Evolutionary conservation across 1,140 invertebrate genomes (phyloP).

Genomic region (Procambarus virginalis): DNA sequence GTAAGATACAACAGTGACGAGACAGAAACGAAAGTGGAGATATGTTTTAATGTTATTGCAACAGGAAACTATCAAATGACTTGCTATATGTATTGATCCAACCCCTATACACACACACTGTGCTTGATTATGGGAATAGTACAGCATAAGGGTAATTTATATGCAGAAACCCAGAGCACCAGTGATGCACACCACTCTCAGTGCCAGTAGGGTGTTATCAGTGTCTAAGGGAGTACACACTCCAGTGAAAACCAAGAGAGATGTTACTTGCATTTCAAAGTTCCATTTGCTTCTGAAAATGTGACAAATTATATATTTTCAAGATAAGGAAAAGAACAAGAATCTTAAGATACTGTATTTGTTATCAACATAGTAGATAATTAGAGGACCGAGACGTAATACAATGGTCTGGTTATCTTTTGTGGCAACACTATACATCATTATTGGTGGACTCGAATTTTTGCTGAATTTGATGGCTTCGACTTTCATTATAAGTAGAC

Average conservation of each 20-base stretch:
- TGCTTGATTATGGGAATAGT: background rate
- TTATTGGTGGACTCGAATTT: constrained; percentile 33
- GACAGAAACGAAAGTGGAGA: no score
- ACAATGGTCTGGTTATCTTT: background rate
- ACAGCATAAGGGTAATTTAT: constrained; percentile 12
- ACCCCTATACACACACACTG: background rate
- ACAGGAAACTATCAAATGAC: no score
- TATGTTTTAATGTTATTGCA: no score
- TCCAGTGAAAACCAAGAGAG: background rate
- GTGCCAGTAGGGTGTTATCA: background rate
- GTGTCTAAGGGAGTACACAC: background rate
- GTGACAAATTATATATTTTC: background rate
- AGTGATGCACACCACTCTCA: background rate
- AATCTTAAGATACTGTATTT: background rate
- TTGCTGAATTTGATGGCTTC: constrained; percentile 26
- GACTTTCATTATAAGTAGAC: constrained; percentile 9
- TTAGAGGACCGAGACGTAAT: background rate
- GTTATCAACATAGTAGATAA: background rate
- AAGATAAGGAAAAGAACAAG: background rate
- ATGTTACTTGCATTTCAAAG: background rate
- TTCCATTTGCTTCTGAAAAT: background rate
- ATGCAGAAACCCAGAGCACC: background rate
- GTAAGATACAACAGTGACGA: no score
- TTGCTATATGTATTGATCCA: background rate
- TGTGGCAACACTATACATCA: constrained; percentile 29